phyloP scores from a whole-genome alignment of 2,888 invertebrate species.

The Syrphus vitripennis region DNA sequence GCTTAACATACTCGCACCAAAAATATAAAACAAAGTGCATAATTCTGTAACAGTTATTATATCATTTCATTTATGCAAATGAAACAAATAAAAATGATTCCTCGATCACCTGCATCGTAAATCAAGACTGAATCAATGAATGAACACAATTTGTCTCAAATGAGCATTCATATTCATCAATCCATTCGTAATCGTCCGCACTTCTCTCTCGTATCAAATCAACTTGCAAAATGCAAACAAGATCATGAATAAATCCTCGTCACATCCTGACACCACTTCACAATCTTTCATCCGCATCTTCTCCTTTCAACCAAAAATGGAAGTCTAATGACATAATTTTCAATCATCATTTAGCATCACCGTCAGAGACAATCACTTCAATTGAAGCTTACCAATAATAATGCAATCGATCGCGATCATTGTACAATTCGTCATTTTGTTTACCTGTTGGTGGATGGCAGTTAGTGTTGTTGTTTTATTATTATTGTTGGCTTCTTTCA shows the following conservation, averaged over 20 bases:
- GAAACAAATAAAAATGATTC: neutral
- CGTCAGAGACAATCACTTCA: conserved; percentile 36
- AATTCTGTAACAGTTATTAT: neutral
- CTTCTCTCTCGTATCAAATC: conserved; percentile 2
- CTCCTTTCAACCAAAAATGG: conserved; percentile 39
- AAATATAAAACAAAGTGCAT: too few relatives aligned
- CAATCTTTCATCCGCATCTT: conserved; percentile 26
- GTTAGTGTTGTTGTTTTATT: neutral
- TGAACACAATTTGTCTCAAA: conserved; percentile 48
- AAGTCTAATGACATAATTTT: conserved; percentile 61
- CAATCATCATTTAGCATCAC: conserved; percentile 42
- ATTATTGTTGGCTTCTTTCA: neutral
- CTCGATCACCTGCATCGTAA: conserved; percentile 9
- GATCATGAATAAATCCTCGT: conserved; percentile 40
- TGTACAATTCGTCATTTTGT: conserved; percentile 12
- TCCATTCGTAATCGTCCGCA: conserved; percentile 27
- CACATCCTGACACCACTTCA: conserved; percentile 36
- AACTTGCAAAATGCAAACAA: neutral
- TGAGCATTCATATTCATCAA: conserved; percentile 40
- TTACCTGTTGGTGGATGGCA: neutral
- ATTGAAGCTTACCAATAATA: neutral
- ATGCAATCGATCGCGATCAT: conserved; percentile 42
- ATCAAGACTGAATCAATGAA: neutral
- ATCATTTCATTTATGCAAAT: conserved; percentile 35
- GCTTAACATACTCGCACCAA: too few relatives aligned